A percentile compares a stretch with the other conserved stretches of the same genome.
phyloP scores from a whole-genome alignment of 2,797 vertebrate species.

The Eremophila alpestris region DNA sequence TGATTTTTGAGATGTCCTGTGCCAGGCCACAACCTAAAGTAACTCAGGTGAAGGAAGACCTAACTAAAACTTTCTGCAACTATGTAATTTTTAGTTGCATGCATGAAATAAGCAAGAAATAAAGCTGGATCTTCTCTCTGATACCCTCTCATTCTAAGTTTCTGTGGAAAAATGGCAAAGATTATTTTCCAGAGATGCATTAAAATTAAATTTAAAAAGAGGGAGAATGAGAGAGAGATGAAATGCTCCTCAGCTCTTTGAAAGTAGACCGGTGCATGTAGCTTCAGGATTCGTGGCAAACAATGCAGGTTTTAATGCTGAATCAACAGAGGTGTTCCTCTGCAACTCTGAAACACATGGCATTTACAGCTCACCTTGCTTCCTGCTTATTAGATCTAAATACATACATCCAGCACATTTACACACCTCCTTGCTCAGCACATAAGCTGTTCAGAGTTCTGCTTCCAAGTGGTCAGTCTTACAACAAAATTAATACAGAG shows the following conservation, averaged over 20 bases:
- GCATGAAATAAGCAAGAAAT: background rate
- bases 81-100: background rate
- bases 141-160: background rate
- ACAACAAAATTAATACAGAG: background rate
- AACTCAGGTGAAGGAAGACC: background rate
- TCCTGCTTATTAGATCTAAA: background rate
- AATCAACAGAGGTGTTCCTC: background rate
- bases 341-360: background rate
- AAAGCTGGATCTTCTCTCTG: background rate
- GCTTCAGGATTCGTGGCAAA: background rate
- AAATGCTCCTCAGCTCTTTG: background rate
- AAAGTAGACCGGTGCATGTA: background rate
- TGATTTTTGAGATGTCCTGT: background rate
- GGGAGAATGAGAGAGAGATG: accelerated
- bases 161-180: background rate
- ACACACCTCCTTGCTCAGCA: background rate
- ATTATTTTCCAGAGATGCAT: background rate
- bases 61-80: background rate
- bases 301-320: background rate
- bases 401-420: background rate
- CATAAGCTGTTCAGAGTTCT: background rate
- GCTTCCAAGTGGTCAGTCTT: background rate
- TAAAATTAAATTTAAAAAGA: background rate
- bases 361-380: background rate
- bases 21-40: background rate